A percentile compares a stretch with the other conserved stretches of the same genome.
These are phyloP conservation scores for Zaprionus vittiger DNA, from an alignment of 1,140 invertebrate genomes.

Conservation along the genomic window DNA sequence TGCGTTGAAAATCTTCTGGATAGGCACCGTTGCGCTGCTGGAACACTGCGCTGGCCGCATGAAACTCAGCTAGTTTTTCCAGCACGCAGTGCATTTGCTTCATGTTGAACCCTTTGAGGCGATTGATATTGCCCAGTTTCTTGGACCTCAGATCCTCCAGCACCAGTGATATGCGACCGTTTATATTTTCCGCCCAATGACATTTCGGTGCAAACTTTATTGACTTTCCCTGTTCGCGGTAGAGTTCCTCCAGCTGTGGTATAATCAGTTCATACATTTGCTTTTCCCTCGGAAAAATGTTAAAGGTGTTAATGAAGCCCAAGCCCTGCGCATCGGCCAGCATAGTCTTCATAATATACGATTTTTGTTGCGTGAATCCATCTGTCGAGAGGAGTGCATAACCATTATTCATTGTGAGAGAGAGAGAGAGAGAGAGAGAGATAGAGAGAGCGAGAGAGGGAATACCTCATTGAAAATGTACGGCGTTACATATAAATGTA, in stretches of 20 bases:
- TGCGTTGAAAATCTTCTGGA: slow-evolving; percentile 75
- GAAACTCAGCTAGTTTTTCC: slow-evolving; percentile 86
- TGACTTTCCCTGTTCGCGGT: slow-evolving; percentile 66
- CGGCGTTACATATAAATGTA: background rate
- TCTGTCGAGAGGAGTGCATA: slow-evolving; percentile 37
- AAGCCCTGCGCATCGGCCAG: slow-evolving; percentile 62
- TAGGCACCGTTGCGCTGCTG: slow-evolving; percentile 62
- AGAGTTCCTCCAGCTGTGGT: slow-evolving; percentile 70
- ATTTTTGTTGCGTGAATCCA: slow-evolving; percentile 77
- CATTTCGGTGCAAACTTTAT: slow-evolving; percentile 75
- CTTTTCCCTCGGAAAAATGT: slow-evolving; percentile 79
- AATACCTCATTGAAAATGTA: background rate
- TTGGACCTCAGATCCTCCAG: slow-evolving; percentile 86
- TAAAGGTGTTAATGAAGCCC: slow-evolving; percentile 71
- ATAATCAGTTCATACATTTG: slow-evolving; percentile 75
- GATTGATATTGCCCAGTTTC: slow-evolving; percentile 86
- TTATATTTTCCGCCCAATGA: slow-evolving; percentile 64
- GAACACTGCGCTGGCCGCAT: slow-evolving; percentile 85
- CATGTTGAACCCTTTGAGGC: slow-evolving; percentile 86
- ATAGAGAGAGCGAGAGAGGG: slow-evolving; percentile 5
- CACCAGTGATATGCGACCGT: slow-evolving; percentile 82
- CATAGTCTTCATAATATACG: slow-evolving; percentile 81
- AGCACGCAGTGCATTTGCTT: slow-evolving; percentile 85
- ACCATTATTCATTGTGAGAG: background rate
- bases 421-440: slow-evolving; percentile 1